Percentiles rank a stretch among this genome's conserved stretches.
Evolutionary conservation across 2,113 vertebrate species (phyloP).

Genomic region (Cololabis saira): DNA sequence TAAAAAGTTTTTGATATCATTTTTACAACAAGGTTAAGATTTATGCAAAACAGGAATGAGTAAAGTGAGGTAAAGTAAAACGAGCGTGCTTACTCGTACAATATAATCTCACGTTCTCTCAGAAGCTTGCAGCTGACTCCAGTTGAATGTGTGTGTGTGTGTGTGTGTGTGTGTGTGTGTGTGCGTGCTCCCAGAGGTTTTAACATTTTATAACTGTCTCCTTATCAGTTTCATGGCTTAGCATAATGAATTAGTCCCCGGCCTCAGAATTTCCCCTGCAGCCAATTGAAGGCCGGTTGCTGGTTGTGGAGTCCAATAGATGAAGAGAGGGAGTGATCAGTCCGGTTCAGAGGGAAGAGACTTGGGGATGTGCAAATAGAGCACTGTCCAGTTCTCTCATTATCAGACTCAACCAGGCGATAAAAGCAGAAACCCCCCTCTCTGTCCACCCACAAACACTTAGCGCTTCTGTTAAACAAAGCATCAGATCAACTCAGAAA

Average conservation of each 20-base stretch:
- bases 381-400: conserved; percentile 17
- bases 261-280: conserved; percentile 40
- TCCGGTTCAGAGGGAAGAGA: neutral
- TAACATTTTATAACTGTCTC: conserved; percentile 32
- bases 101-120: conserved; percentile 20
- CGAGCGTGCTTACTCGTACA: too few species aligned
- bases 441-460: conserved; percentile 1
- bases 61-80: neutral
- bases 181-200: conserved; percentile 36
- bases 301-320: conserved; percentile 23
- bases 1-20: neutral
- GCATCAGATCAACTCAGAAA: neutral
- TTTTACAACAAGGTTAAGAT: conserved; percentile 4
- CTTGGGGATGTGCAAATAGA: neutral
- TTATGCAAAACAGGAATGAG: conserved; percentile 13
- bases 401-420: conserved; percentile 34
- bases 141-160: neutral
- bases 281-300: conserved; percentile 27
- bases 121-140: conserved; percentile 17
- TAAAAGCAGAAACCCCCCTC: conserved; percentile 36
- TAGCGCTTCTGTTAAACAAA: neutral
- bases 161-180: neutral
- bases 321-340: conserved; percentile 19
- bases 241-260: conserved; percentile 68
- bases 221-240: conserved; percentile 75